phyloP scores from a whole-genome alignment of 2,797 vertebrate species.

The Dallia pectoralis region DNA sequence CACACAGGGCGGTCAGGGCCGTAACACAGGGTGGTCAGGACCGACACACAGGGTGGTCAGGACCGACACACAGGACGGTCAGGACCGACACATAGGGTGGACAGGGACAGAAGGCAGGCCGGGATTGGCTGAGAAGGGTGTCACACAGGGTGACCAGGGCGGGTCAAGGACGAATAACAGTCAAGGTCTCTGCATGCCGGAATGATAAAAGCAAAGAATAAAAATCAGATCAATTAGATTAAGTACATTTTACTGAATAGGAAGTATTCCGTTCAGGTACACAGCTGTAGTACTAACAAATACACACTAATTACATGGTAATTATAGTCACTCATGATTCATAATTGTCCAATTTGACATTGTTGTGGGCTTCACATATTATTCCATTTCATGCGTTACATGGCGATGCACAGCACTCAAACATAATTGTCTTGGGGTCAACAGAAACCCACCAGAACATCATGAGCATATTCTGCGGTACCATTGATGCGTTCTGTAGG shows the following conservation, averaged over 20 bases:
- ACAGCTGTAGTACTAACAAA: neutral
- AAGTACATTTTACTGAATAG: neutral
- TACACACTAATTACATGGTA: conserved; percentile 24
- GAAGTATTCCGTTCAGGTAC: neutral
- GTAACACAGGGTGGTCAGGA: no score
- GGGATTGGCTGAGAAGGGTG: conserved; percentile 15
- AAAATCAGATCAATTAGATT: no score
- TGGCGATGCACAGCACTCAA: conserved; percentile 14
- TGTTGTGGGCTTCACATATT: conserved; percentile 26
- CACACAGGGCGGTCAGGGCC: no score
- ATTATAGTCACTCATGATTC: conserved; percentile 39
- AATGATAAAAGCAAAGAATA: neutral
- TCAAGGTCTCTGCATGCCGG: no score
- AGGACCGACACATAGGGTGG: conserved; percentile 16
- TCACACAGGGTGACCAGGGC: no score
- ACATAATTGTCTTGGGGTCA: conserved; percentile 38
- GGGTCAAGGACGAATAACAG: neutral
- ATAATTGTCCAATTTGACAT: conserved; percentile 45
- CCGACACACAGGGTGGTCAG: no score
- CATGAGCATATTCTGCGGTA: conserved; percentile 41
- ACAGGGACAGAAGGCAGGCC: conserved; percentile 22
- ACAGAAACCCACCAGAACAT: conserved; percentile 59
- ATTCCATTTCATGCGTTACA: conserved; percentile 11
- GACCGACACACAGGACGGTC: no score
- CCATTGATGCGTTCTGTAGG: neutral